Evolutionary conservation across 2,797 vertebrate genomes (phyloP), one percentile per base, ranked within the genome.

Genomic region (Jordanella pulchra): DNA sequence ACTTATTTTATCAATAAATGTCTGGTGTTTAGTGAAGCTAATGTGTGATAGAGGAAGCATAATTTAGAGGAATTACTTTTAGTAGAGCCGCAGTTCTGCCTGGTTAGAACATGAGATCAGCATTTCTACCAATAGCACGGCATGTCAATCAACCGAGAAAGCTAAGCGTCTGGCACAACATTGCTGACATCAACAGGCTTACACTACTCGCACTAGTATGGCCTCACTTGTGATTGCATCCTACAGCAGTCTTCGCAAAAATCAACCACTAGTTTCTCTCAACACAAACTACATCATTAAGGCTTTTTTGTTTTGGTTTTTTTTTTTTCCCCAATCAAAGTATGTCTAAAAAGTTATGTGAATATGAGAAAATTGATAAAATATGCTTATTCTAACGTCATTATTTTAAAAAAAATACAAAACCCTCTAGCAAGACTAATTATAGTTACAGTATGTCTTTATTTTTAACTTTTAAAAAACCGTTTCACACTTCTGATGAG

Each of bases 71-170:
- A 21, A 61, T 18, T 11, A 1, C 7, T 35, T 14, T 17, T 60
- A 7, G 17, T 23, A 18, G 21, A 60, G 30, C 32, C 21, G 32
- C 56, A 58, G 18, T 10, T 60, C 32, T 60, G 58, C 13, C 32
- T 61, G 58, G 32, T 13, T 61, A 61, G 11, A 30, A 39, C 32
- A 61, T 61, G 21, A 61, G 23, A 63, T 42, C 60, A 63, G 60
- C 60, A 42, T 63, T 63, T 63, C 55, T 63, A 13, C 23, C 12
- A 13, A 18, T 32, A 35, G 4, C 7, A 25, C 2, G 7, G 21
- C 32, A 63, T 39, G 42, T n/a, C 13, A 63, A n/a, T 63, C 60
- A 6, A 13, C 2, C n/a, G 35, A 42, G 32, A 12, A 23, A 39
- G 32, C 35, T 1, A 11, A 13, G 60, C 14, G 35, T 13, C 39